phyloP scores from a whole-genome alignment of 2,113 vertebrate genomes.

The Istiophorus platypterus region DNA sequence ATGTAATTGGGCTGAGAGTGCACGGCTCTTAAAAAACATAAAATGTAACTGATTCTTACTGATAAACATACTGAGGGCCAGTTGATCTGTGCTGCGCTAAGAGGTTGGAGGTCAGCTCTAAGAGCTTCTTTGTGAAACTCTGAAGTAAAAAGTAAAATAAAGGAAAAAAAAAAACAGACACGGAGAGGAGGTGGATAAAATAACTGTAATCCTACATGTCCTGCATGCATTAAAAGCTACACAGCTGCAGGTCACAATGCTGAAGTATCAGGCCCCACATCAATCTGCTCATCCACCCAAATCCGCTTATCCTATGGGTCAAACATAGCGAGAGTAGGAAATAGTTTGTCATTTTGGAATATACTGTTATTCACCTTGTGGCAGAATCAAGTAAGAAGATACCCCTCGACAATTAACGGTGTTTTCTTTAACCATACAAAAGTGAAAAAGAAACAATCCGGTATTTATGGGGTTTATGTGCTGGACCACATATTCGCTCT shows the following conservation, averaged over 20 bases:
- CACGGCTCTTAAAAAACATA: constrained; percentile 32
- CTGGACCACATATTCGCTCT: too few relatives aligned
- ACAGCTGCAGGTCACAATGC: not conserved
- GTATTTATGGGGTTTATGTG: too few relatives aligned
- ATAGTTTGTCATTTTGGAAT: not conserved
- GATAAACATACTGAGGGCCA: constrained; percentile 15
- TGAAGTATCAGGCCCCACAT: not conserved
- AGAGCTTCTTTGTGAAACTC: constrained; percentile 12
- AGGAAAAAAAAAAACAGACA: not conserved
- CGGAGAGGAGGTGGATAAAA: not conserved
- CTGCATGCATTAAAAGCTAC: not conserved
- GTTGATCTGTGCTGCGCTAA: not conserved
- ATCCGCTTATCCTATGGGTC: not conserved
- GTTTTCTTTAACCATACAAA: too few relatives aligned
- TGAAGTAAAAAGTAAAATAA: not conserved
- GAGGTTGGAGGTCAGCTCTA: constrained; percentile 19
- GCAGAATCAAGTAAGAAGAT: not conserved
- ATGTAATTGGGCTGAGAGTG: constrained; percentile 37
- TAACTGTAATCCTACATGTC: not conserved
- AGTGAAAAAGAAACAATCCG: too few relatives aligned
- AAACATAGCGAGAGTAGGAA: not conserved
- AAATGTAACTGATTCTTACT: constrained; percentile 40
- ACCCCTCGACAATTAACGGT: too few relatives aligned
- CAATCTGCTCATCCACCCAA: not conserved
- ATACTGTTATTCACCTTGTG: not conserved